Base-by-base conservation (phyloP, 2,888 invertebrate species). In the Sminthurides aquaticus region DNA sequence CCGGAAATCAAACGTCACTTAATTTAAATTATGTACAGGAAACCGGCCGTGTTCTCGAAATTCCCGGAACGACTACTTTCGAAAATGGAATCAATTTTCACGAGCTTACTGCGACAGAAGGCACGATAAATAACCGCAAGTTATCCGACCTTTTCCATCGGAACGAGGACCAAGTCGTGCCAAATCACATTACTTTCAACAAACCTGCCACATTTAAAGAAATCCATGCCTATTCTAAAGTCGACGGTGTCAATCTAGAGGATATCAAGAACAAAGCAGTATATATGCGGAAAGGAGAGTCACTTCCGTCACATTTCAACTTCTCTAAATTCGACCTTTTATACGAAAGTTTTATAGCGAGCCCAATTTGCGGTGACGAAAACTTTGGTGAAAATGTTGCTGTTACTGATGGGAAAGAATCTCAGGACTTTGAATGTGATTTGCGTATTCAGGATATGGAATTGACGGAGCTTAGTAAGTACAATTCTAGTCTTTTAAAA, bases 161-260 rank as follows among this genome's bases (percentile, higher is more conserved):
- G n/a, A 60, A 64, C 27, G 63, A 57, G 1, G 48, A 58, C 11
- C 71, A 71, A 52, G 67, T 61, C 11, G 66, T 73, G 24, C 63
- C 65, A 1, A 63, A 62, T 0, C 60, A 58, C 15, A 64, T 67
- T 15, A 52, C 57, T 5, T 62, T 73, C n/a, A 22, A 27, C 2
- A 54, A 58, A 20, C 22, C 52, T 2, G 49, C 59, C 3, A 34
- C 28, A 2, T 72, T 72, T 55, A 24, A 58, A 2, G 58, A 62
- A 43, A 15, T 72, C 3, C 34, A 61, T 43, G 67, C 68, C 2
- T 60, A 68, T 0, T 34, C 49, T 2, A 5, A 18, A 0, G 61
- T 69, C 49, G 67, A 70, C 52, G 27, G 29, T 2, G 57, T 68
- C 49, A 2, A 20, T 11, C 28, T 72, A 2, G 20, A 56, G 1